Conservation (phyloP, 2,113 vertebrate genomes). For the Plestiodon gilberti region DNA sequence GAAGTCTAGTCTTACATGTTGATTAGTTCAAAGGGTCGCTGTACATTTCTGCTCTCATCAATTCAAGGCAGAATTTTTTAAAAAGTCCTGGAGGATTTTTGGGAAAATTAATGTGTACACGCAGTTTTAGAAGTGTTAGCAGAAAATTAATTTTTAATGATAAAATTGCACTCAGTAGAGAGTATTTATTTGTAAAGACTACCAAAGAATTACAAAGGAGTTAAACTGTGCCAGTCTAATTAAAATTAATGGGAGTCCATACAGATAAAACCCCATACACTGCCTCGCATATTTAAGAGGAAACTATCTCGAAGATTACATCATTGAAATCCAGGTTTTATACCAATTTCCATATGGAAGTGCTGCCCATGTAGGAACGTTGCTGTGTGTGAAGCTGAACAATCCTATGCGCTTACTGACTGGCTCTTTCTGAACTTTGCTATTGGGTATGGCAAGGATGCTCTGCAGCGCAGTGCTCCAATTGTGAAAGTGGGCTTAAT, state of each 20-base stretch:
- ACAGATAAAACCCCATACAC: constrained; percentile 14
- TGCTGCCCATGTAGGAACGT: not conserved
- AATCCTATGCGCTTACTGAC: not conserved
- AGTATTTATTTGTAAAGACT: not conserved
- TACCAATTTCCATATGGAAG: not conserved
- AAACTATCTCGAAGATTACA: constrained; percentile 11
- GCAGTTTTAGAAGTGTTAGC: constrained; percentile 31
- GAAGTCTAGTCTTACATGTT: constrained; percentile 1
- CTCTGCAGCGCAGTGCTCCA: not conserved
- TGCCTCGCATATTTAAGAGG: constrained; percentile 12
- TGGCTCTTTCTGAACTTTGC: not conserved
- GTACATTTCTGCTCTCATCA: constrained; percentile 10
- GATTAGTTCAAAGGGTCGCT: constrained; percentile 16
- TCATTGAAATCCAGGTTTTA: not conserved
- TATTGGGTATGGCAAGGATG: not conserved
- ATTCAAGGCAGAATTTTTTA: constrained; percentile 27
- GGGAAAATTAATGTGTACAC: constrained; percentile 17
- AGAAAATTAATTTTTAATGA: constrained; percentile 41
- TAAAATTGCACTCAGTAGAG: constrained; percentile 25
- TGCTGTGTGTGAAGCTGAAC: not conserved
- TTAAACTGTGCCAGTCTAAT: constrained; percentile 28
- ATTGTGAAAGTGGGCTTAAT: too few relatives aligned
- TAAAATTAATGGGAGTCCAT: constrained; percentile 21
- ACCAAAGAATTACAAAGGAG: constrained; percentile 24
- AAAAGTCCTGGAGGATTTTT: constrained; percentile 28